phyloP scores from a whole-genome alignment of 2,797 vertebrate species.

The Craterocephalus amniculus region DNA sequence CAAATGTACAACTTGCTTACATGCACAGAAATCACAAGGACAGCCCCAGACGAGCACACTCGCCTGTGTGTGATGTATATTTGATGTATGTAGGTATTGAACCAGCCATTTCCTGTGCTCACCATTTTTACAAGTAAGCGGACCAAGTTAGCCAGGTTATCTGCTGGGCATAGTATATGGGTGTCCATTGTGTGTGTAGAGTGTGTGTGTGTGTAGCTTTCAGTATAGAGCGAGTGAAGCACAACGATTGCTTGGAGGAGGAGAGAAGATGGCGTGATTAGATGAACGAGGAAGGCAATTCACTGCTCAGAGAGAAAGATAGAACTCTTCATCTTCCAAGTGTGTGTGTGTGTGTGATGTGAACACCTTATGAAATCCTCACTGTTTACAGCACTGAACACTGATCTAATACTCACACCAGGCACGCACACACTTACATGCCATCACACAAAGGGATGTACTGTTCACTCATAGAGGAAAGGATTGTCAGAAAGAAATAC shows the following conservation, averaged over 20 bases:
- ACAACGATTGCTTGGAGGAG: conserved; percentile 78
- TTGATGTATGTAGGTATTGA: conserved; percentile 13
- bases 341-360: conserved; percentile 41
- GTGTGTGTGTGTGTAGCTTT: conserved; percentile 36
- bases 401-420: conserved; percentile 70
- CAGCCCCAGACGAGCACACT: not conserved
- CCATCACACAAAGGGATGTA: conserved; percentile 66
- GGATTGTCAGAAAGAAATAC: conserved; percentile 74
- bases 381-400: conserved; percentile 73
- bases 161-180: conserved; percentile 10
- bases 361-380: conserved; percentile 74
- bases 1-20: conserved; percentile 1
- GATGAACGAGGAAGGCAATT: conserved; percentile 80
- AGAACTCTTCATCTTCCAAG: conserved; percentile 76
- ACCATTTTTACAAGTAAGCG: conserved; percentile 39
- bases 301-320: conserved; percentile 76
- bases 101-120: conserved; percentile 25
- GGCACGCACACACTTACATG: conserved; percentile 38
- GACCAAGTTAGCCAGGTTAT: conserved; percentile 48
- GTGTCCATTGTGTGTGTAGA: conserved; percentile 5
- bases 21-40: conserved; percentile 6
- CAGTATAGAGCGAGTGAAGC: conserved; percentile 53
- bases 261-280: conserved; percentile 84
- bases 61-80: conserved; percentile 11
- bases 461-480: conserved; percentile 58